A percentile compares a stretch with the other conserved stretches of the same genome.
phyloP scores from a whole-genome alignment of 2,797 vertebrate species.

The Hemitrygon akajei region DNA sequence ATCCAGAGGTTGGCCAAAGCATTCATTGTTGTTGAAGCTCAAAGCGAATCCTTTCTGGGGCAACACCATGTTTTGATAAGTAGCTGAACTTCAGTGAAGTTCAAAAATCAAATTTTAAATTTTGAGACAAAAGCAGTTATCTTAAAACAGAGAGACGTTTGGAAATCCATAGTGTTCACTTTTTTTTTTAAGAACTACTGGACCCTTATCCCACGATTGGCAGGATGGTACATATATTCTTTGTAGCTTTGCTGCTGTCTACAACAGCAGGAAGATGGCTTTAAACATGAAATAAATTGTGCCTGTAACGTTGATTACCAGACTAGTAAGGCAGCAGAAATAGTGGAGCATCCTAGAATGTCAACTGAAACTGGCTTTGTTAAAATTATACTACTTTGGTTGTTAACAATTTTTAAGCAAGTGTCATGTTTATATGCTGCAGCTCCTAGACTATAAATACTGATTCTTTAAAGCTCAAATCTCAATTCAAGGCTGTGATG shows the following conservation, averaged over 20 bases:
- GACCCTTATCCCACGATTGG: not conserved
- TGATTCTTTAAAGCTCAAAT: conserved; percentile 22
- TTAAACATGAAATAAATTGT: not conserved
- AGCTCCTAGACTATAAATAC: conserved; percentile 6
- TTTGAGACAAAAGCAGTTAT: not conserved
- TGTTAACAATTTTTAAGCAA: not conserved
- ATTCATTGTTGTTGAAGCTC: not conserved
- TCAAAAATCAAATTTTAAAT: not conserved
- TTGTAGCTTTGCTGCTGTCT: too few relatives aligned
- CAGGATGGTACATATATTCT: too few relatives aligned
- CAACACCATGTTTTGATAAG: not conserved
- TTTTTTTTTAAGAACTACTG: not conserved
- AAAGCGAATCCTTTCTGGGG: not conserved
- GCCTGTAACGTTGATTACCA: not conserved
- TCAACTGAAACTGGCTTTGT: not conserved
- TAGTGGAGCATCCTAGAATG: not conserved
- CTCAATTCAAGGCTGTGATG: conserved; percentile 29
- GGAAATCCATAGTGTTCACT: not conserved
- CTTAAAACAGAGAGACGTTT: not conserved
- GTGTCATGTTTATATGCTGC: not conserved
- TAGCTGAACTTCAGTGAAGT: not conserved
- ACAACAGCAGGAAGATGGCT: not conserved
- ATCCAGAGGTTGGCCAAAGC: not conserved
- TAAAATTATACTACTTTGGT: conserved; percentile 16
- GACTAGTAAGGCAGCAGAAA: not conserved